Evolutionary conservation across 92 coral and sea anemone genomes (phyloP).

Genomic region (Actinostola sp.): DNA sequence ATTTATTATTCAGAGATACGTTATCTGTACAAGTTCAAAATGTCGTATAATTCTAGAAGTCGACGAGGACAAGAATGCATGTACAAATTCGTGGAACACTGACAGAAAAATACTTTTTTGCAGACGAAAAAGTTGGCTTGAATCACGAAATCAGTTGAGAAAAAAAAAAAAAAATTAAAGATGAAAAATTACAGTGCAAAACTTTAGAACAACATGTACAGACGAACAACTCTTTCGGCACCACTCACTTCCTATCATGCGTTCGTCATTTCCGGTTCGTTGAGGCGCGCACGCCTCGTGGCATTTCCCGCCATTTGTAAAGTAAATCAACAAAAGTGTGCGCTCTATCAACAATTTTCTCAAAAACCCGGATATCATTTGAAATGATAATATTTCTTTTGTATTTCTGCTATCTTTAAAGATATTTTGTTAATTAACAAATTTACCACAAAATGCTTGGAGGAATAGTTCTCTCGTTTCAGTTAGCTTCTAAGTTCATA

Average conservation of each 20-base stretch:
- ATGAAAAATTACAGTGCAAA: not conserved
- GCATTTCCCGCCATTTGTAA: constrained; percentile 36
- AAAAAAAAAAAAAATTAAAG: not conserved
- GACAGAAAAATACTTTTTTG: not conserved
- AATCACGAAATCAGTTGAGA: too few relatives aligned
- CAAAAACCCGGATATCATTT: constrained; percentile 28
- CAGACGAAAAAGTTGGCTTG: too few relatives aligned
- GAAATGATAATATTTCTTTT: constrained; percentile 2
- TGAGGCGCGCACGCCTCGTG: constrained; percentile 29
- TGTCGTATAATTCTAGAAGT: not conserved
- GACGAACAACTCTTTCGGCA: constrained; percentile 16
- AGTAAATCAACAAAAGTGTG: constrained; percentile 21
- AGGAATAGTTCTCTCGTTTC: not conserved
- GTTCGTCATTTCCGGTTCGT: constrained; percentile 31
- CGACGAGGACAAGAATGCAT: too few relatives aligned
- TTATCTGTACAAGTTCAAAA: not conserved
- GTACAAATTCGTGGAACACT: too few relatives aligned
- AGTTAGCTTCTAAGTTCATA: not conserved
- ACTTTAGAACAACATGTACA: not conserved
- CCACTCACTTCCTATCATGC: constrained; percentile 16
- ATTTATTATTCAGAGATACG: not conserved
- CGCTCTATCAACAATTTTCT: not conserved
- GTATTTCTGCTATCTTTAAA: constrained; percentile 2
- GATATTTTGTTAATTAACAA: not conserved
- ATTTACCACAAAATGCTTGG: constrained; percentile 14